These are phyloP conservation scores for Cotesia glomerata DNA, from an alignment of 1,140 invertebrate genomes.

Conservation along the genomic window DNA sequence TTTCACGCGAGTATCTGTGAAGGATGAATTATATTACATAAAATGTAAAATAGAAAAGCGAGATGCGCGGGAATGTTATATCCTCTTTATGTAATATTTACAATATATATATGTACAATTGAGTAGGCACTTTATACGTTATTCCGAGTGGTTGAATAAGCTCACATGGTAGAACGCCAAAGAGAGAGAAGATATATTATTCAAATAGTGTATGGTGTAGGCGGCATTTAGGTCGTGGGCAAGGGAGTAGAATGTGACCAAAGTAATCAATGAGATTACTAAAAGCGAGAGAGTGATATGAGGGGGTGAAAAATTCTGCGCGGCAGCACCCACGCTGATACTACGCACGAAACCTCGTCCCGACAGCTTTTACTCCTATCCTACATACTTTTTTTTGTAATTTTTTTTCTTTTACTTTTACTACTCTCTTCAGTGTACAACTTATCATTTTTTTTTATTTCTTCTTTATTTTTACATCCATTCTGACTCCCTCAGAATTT, in stretches of 20 bases:
- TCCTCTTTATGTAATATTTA: not conserved
- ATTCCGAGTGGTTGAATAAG: no score
- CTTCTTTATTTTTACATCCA: not conserved
- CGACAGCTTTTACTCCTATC: not conserved
- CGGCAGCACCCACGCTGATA: slow-evolving; percentile 6
- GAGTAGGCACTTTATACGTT: no score
- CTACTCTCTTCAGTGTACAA: not conserved
- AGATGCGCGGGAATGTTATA: not conserved
- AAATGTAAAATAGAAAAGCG: not conserved
- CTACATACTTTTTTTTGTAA: not conserved
- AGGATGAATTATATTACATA: not conserved
- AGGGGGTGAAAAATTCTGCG: not conserved
- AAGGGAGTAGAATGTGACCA: not conserved
- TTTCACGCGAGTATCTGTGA: slow-evolving; percentile 5
- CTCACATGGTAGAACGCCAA: not conserved
- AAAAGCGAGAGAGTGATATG: not conserved
- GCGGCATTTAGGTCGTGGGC: slow-evolving; percentile 7
- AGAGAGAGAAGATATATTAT: not conserved
- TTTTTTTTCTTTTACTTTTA: not conserved
- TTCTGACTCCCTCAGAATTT: not conserved
- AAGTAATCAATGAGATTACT: not conserved
- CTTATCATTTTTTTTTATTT: not conserved
- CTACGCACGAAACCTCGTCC: slow-evolving; percentile 4
- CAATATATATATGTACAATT: not conserved
- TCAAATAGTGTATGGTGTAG: not conserved